Percentiles rank a stretch among this genome's conserved stretches.
Evolutionary conservation across 1,140 invertebrate genomes (phyloP).

Genomic region (Tetragnatha versicolor): DNA sequence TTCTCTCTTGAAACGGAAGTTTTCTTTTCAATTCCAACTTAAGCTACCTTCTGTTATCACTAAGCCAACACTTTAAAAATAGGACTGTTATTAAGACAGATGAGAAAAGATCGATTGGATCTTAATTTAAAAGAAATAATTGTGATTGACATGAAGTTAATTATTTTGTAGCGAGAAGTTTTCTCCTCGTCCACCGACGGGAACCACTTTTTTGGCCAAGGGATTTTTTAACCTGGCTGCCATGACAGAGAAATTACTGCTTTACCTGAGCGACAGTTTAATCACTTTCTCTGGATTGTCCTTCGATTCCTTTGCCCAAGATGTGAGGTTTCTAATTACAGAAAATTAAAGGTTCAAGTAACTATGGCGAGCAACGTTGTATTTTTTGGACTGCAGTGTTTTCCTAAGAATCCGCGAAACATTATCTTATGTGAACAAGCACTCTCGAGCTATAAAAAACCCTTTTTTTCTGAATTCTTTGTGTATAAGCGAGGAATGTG

Average conservation of each 20-base stretch:
- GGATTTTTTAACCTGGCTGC: not conserved
- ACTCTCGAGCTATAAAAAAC: too few species aligned
- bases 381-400: too few species aligned
- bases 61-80: not conserved
- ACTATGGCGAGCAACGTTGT: not conserved
- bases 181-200: not conserved
- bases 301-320: constrained; percentile 13
- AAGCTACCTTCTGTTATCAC: not conserved
- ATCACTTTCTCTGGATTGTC: constrained; percentile 20
- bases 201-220: not conserved
- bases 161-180: constrained; percentile 2
- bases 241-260: not conserved
- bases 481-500: too few species aligned
- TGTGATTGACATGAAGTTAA: constrained; percentile 19
- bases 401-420: too few species aligned
- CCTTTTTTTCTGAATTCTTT: too few species aligned
- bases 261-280: constrained; percentile 44
- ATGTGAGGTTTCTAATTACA: constrained; percentile 29
- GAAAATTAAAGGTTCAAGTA: constrained; percentile 16
- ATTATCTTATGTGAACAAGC: too few species aligned
- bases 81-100: not conserved
- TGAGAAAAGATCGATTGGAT: not conserved
- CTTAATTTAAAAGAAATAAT: constrained; percentile 14
- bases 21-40: not conserved
- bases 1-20: too few species aligned